phyloP scores from a whole-genome alignment of 2,888 invertebrate species.

The Entomobrya proxima region DNA sequence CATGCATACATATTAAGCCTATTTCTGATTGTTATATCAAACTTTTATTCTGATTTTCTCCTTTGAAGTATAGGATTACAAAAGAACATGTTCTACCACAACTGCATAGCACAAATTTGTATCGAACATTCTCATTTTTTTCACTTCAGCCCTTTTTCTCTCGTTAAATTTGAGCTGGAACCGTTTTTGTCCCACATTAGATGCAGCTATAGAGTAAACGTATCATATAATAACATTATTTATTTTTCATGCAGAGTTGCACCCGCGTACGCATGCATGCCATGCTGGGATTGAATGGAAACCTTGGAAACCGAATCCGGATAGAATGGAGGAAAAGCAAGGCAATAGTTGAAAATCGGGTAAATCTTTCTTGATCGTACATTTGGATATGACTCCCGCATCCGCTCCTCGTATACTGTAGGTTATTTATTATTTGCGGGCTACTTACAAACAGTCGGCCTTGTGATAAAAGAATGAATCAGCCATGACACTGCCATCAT shows the following conservation, averaged over 20 bases:
- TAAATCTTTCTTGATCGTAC: neutral
- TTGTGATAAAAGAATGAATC: neutral
- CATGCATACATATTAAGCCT: too few species aligned
- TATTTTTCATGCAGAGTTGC: neutral
- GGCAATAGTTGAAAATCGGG: neutral
- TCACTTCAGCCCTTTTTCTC: neutral
- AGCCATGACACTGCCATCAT: conserved; percentile 10
- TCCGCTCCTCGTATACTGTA: too few species aligned
- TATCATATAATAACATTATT: conserved; percentile 8
- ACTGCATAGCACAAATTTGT: neutral
- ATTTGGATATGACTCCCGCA: conserved; percentile 4
- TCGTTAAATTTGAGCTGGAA: conserved; percentile 36
- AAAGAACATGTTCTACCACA: neutral
- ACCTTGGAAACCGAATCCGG: neutral
- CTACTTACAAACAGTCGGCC: conserved; percentile 29
- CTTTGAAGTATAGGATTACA: conserved; percentile 4
- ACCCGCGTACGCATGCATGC: neutral
- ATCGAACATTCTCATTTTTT: neutral
- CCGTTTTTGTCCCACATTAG: conserved; percentile 44
- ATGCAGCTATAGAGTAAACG: too few species aligned
- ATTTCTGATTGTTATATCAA: too few species aligned
- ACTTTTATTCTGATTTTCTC: neutral
- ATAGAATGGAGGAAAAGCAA: neutral
- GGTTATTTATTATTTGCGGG: conserved; percentile 46
- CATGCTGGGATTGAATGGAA: neutral